A percentile compares a stretch with the other conserved stretches of the same genome.
phyloP scores from a whole-genome alignment of 2,797 vertebrate genomes.

The Triplophysa yarkandensis region DNA sequence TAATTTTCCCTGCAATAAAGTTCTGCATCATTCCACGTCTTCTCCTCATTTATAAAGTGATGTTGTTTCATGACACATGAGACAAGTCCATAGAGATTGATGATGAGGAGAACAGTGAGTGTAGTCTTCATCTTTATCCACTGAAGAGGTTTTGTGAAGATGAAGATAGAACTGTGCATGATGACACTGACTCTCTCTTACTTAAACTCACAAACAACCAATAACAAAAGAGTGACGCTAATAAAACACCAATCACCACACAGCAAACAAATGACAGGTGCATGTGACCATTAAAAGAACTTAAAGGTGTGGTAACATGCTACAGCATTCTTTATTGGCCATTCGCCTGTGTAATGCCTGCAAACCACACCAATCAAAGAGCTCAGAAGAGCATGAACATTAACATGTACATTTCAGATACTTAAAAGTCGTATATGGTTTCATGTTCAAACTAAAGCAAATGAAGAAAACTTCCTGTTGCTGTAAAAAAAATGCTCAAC shows the following conservation, averaged over 20 bases:
- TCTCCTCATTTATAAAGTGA: background rate
- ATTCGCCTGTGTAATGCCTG: too few relatives aligned
- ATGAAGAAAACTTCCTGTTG: too few relatives aligned
- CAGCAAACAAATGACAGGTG: background rate
- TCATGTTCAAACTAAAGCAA: too few relatives aligned
- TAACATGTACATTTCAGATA: too few relatives aligned
- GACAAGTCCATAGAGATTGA: constrained; percentile 22
- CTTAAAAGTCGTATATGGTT: too few relatives aligned
- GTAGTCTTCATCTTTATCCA: constrained; percentile 32
- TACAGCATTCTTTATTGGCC: too few relatives aligned
- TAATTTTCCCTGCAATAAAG: background rate
- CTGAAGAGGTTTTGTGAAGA: background rate
- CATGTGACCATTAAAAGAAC: background rate
- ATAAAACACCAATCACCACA: background rate
- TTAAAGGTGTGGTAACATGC: too few relatives aligned
- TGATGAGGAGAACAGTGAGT: constrained; percentile 6
- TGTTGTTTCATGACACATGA: constrained; percentile 21
- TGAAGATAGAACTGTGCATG: background rate
- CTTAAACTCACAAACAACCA: constrained; percentile 13
- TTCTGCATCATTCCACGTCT: constrained; percentile 11
- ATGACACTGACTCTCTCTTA: background rate
- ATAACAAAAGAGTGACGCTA: constrained; percentile 4
- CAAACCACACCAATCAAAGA: too few relatives aligned
- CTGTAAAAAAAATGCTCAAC: too few relatives aligned
- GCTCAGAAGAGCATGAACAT: too few relatives aligned